phyloP scores from a whole-genome alignment of 2,113 vertebrate genomes.

The Butorides virescens region DNA sequence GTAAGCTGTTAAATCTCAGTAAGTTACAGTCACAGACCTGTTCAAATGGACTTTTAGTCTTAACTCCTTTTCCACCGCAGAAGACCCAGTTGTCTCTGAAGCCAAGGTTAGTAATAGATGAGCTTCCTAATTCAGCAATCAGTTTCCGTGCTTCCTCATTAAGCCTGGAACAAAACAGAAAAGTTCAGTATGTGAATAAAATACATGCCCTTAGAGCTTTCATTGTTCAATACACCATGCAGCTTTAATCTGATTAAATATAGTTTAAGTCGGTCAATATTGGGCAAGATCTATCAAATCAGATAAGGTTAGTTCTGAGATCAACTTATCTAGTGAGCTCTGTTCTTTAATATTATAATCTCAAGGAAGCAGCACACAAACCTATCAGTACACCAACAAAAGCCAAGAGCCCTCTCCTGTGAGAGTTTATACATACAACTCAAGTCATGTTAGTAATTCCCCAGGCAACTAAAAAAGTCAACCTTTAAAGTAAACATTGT shows the following conservation, averaged over 20 bases:
- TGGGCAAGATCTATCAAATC: neutral
- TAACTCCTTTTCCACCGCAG: constrained; percentile 96
- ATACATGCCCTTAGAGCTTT: neutral
- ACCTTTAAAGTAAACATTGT: neutral
- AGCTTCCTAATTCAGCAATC: constrained; percentile 88
- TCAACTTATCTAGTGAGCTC: neutral
- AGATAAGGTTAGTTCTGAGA: neutral
- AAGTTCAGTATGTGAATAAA: neutral
- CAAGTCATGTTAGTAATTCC: neutral
- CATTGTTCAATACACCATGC: neutral
- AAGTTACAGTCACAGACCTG: constrained; percentile 77
- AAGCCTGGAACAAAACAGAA: constrained; percentile 73
- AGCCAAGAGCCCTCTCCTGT: neutral
- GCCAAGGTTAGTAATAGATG: constrained; percentile 77
- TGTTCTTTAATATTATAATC: neutral
- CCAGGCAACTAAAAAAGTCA: neutral
- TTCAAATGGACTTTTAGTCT: constrained; percentile 98
- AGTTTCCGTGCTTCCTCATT: constrained; percentile 88
- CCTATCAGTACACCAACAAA: neutral
- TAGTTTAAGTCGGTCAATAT: neutral
- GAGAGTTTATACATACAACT: neutral
- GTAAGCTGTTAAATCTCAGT: neutral
- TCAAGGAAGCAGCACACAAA: neutral
- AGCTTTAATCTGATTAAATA: neutral
- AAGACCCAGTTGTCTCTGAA: constrained; percentile 99